These are phyloP conservation scores for Cetonia aurata DNA, from an alignment of 2,888 invertebrate species.

Conservation along the genomic window DNA sequence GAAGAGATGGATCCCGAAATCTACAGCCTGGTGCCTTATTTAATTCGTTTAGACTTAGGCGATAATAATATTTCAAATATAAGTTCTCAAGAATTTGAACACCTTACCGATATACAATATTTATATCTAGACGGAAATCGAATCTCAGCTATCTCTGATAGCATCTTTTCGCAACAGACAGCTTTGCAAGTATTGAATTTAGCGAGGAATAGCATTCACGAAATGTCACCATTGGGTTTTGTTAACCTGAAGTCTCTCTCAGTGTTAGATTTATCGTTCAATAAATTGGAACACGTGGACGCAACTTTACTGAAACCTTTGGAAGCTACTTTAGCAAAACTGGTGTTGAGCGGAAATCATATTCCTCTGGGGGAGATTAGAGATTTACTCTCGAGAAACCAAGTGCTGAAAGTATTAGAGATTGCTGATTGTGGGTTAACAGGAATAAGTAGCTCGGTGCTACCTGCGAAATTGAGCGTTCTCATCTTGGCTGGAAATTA, in stretches of 20 bases:
- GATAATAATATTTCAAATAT: conserved; percentile 81
- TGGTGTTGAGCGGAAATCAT: conserved; percentile 80
- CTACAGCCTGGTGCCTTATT: conserved; percentile 77
- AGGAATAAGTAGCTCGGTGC: conserved; percentile 70
- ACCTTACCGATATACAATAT: conserved; percentile 73
- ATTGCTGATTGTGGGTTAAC: conserved; percentile 72
- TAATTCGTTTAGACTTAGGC: conserved; percentile 81
- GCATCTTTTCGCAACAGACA: conserved; percentile 73
- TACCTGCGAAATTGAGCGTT: conserved; percentile 69
- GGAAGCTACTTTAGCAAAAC: conserved; percentile 71
- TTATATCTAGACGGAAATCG: conserved; percentile 82
- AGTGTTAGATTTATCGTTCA: conserved; percentile 80
- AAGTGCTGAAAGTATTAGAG: conserved; percentile 70
- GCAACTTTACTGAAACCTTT: conserved; percentile 70
- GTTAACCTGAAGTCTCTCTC: conserved; percentile 76
- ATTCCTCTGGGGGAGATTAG: conserved; percentile 70
- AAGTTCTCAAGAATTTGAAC: conserved; percentile 76
- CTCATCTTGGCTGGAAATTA: conserved; percentile 82
- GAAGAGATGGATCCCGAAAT: conserved; percentile 81
- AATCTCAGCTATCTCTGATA: conserved; percentile 76
- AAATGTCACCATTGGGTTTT: conserved; percentile 79
- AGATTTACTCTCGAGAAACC: conserved; percentile 68
- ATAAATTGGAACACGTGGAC: conserved; percentile 77
- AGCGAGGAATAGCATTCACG: conserved; percentile 78
- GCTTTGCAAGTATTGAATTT: conserved; percentile 72